These are phyloP conservation scores for Heliconius cydno DNA, from an alignment of 2,888 invertebrate genomes.

Conservation along the genomic window DNA sequence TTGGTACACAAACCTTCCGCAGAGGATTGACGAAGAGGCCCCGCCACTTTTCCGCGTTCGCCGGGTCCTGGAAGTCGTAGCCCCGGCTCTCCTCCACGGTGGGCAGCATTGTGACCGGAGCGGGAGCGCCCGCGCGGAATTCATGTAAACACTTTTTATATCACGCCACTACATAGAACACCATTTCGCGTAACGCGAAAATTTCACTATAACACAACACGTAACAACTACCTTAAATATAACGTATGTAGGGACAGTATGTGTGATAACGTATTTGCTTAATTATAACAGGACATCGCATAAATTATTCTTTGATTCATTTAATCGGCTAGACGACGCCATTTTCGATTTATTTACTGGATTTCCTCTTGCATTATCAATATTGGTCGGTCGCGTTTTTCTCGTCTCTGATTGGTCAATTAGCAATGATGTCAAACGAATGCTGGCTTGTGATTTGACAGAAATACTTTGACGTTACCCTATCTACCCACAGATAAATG, in stretches of 20 bases:
- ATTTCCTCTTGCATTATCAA: conserved; percentile 48
- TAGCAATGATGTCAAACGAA: conserved; percentile 36
- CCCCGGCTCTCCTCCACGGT: conserved; percentile 81
- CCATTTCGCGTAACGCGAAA: conserved; percentile 60
- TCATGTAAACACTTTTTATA: conserved; percentile 77
- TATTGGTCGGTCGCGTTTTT: conserved; percentile 37
- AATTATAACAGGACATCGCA: conserved; percentile 51
- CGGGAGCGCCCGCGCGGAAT: conserved; percentile 65
- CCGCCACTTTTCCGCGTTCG: conserved; percentile 96
- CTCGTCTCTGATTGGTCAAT: conserved; percentile 32
- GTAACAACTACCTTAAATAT: conserved; percentile 53
- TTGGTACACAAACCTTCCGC: conserved; percentile 87
- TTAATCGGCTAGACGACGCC: conserved; percentile 81
- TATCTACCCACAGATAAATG: conserved; percentile 31
- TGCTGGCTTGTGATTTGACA: conserved; percentile 31
- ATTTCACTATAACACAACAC: conserved; percentile 51
- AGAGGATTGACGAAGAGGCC: conserved; percentile 94
- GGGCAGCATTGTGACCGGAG: conserved; percentile 76
- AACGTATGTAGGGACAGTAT: conserved; percentile 46
- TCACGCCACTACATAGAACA: conserved; percentile 66
- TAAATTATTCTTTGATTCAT: conserved; percentile 69
- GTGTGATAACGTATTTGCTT: conserved; percentile 44
- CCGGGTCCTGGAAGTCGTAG: conserved; percentile 94
- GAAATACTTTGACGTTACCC: conserved; percentile 36
- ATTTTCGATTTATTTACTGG: conserved; percentile 73